phyloP scores from a whole-genome alignment of 2,888 invertebrate genomes.

The Capitulum mitella region DNA sequence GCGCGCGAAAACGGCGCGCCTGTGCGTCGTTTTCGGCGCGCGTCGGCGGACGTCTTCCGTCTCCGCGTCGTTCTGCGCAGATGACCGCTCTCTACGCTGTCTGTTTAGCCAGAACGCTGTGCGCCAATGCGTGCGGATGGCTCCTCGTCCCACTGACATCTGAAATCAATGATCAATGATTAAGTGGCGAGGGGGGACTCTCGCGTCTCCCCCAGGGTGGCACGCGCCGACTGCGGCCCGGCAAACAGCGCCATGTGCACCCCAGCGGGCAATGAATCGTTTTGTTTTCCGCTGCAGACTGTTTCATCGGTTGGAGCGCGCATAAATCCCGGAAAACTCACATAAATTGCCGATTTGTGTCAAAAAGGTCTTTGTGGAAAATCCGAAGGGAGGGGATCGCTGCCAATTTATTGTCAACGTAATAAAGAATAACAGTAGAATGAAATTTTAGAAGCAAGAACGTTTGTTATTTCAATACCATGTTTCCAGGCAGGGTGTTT shows the following conservation, averaged over 20 bases:
- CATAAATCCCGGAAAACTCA: background rate
- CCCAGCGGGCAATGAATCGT: background rate
- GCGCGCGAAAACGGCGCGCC: too few species aligned
- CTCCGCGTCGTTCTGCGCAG: background rate
- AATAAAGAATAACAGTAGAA: background rate
- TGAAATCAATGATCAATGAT: constrained; percentile 16
- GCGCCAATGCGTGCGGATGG: constrained; percentile 6
- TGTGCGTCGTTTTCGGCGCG: too few species aligned
- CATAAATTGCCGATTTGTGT: constrained; percentile 7
- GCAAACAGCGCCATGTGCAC: background rate
- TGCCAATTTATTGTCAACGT: background rate
- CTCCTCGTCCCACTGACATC: background rate
- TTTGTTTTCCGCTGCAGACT: background rate
- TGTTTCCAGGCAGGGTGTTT: background rate
- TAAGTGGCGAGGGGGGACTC: background rate
- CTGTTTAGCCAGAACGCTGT: background rate
- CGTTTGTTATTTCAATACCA: background rate
- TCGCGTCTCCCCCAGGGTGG: background rate
- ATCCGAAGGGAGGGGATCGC: background rate
- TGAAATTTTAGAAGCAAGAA: background rate
- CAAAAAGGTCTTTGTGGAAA: constrained; percentile 4
- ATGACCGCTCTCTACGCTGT: background rate
- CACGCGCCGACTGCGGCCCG: background rate
- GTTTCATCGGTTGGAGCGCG: background rate
- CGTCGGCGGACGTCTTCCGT: too few species aligned